Base-by-base conservation (phyloP, 2,888 invertebrate genomes). In the Molanna angustata region DNA sequence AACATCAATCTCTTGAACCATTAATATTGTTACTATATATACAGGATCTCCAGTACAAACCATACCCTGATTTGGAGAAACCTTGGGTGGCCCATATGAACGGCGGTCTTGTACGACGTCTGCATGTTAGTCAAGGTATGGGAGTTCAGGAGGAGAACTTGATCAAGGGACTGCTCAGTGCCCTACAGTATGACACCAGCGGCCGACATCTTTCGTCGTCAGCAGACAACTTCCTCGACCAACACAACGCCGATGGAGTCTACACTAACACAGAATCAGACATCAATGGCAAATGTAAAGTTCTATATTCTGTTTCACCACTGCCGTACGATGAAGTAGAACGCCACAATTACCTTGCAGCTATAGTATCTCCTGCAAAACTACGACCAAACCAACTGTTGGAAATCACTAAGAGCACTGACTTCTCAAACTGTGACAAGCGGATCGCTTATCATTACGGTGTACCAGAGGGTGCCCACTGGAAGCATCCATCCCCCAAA, bases 381-480 rank as follows among this genome's bases (percentile, higher is more conserved):
- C 35, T 40, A 71, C 37, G 65, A 66, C 58, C 72, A 66, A 50
- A 46, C 3, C 69, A 82, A 19, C 69, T 81, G 4, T 78, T 84
- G 60, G 80, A 84, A 62, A 77, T 88, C 50, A 75, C 80, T n/a
- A 87, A 86, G 68, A 80, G 78, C 62, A 84, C 78, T 62, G 82
- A 85, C 68, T 83, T 79, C 64, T 79, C 77, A 50, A 79, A 80
- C 59, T 81, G 84, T 66, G 76, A 82, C 44, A 77, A 81, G 61
- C 75, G 80, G 60, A 76, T 83, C 16, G 77, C 76, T 27, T 86
- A 85, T 66, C 81, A 86, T 64, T 84, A 78, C 61, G 86, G 86
- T 51, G 76, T 86, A 32, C 78, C 76, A 14, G 73, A 74, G 42
- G 69, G 73, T 13, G 74, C 74, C 14, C 69, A 79, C 62, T 80